Conservation (phyloP, 2,888 invertebrate species). For the Brachyptera putata region DNA sequence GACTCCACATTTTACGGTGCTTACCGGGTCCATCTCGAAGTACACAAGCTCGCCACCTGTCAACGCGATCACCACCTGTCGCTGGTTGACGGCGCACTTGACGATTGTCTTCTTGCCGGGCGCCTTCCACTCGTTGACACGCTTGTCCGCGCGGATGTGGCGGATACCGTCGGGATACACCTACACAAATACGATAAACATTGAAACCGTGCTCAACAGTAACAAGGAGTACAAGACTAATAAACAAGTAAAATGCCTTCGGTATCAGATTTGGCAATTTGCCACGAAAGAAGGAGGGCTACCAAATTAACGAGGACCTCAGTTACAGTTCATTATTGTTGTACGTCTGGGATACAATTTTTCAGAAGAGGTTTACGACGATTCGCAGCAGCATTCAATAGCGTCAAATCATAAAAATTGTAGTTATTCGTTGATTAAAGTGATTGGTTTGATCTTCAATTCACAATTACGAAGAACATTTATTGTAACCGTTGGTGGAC, state of each 20-base stretch:
- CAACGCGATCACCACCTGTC: constrained; percentile 96
- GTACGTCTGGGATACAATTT: no score
- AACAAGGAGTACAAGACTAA: background rate
- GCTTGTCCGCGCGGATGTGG: constrained; percentile 95
- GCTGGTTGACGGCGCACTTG: constrained; percentile 96
- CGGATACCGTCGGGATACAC: constrained; percentile 98
- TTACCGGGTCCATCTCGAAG: constrained; percentile 98
- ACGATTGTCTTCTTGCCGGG: constrained; percentile 96
- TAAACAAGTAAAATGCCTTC: background rate
- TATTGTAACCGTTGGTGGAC: no score
- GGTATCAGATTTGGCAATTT: background rate
- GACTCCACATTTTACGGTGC: no score
- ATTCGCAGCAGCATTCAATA: no score
- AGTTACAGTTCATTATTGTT: no score
- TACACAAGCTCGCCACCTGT: constrained; percentile 97
- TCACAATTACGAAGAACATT: no score
- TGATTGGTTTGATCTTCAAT: no score
- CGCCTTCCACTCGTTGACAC: constrained; percentile 99
- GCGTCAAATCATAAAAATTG: no score
- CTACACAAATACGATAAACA: constrained; percentile 44
- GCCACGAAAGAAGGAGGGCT: no score
- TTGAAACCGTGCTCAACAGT: background rate
- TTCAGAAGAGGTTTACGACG: no score
- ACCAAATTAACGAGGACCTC: no score
- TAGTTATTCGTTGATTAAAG: no score